Evolutionary conservation across 2,888 invertebrate species (phyloP), one percentile per base, ranked within the genome.

Genomic region (Quadroppia sp.): DNA sequence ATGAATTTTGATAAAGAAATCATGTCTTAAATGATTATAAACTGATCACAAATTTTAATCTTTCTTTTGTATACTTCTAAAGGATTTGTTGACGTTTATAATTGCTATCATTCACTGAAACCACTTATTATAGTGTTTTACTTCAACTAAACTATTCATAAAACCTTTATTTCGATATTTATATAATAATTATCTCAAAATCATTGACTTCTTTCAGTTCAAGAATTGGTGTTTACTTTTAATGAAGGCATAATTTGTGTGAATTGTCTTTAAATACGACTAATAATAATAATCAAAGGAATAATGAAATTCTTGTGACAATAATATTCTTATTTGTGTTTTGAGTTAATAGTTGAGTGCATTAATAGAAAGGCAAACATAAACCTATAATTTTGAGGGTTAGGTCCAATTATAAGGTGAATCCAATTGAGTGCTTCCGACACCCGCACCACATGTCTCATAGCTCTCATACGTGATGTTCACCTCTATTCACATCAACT

Each of bases 361-460:
- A 69, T 69, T 69, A 40, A 45, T 69, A 69, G 69, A 69, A 69
- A 69, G 69, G 25, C 20, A 42, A 69, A 69, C 45, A 42, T 69
- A 69, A 69, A 69, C 69, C 69, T 69, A 69, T 69, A 69, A 69
- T 69, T 69, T 69, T 23, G 69, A 23, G 69, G 69, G 69, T 45
- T 69, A 1, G 69, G 69, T 45, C 69, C 69, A 69, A 69, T 69
- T 69, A 69, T 42, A 45, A 45, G 36, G 42, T 45, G 25, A 25
- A 69, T 69, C 25, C 42, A 45, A 69, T 69, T 45, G 11, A 45
- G 11, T 69, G 69, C 69, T 69, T 69, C 69, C 69, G 69, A 69
- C 69, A 69, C 69, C 69, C 3, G 11, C 59, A 69, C 42, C 45
- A 20, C 69, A 69, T 69, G 69, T 69, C 69, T 69, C 69, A 59